Base-by-base conservation (phyloP, 1,140 invertebrate species). In the Penaeus vannamei region DNA sequence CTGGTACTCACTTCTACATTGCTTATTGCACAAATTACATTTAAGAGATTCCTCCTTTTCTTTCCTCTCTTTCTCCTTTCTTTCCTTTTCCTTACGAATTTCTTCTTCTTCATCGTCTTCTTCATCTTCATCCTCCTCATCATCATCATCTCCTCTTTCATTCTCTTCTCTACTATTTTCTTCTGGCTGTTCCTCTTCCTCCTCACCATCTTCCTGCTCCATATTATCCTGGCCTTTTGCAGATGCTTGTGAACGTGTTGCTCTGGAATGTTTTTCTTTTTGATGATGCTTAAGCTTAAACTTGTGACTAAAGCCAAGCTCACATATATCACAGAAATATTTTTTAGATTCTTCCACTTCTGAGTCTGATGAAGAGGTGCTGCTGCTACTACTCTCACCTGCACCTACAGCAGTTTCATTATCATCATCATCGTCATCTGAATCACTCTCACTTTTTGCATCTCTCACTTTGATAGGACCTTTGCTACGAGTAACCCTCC, bases 201-300 rank as follows among this genome's bases (percentile, higher is more conserved):
- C 79, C 23, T 81, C 79, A 26, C 12, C 42, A 22, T 81, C 79
- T 5, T 53, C 46, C n/a, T 46, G 72, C 19, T 72, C 66, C 22
- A 2, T 72, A 23, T 19, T 17, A 23, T 85, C 61, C 23, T 81
- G 46, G 29, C 42, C 72, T 89, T 85, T 89, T 26, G 77, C 61
- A 42, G 88, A n/a, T 46, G 23, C 64, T 66, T 81, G 32, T 26
- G 88, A 84, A 29, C 83, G 32, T 53, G 88, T 85, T 46, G 77
- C 66, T 72, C 53, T 86, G 84, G 76, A 85, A 72, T 90, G 88
- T 85, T 85, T 77, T 36, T 85, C 61, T 84, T 90, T 86, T n/a
- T 69, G 77, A 82, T 91, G 91, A 79, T 90, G 89, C 36, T 87
- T 88, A 23, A 91, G 83, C 87, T 90, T 90, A 69, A 89, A 85